Percentiles rank a stretch among this genome's conserved stretches.
phyloP scores from a whole-genome alignment of 2,888 invertebrate species.

The Thyatira batis region DNA sequence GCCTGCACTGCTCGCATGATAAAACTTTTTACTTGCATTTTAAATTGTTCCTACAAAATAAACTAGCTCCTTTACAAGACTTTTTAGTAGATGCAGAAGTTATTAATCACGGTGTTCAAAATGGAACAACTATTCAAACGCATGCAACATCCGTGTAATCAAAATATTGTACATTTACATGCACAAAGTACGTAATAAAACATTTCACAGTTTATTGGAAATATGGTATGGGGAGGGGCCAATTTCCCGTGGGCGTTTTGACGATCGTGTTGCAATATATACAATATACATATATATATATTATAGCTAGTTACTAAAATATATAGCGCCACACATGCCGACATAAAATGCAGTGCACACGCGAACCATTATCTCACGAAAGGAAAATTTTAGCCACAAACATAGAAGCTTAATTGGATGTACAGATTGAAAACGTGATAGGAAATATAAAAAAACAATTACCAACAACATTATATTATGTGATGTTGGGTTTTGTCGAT shows the following conservation, averaged over 20 bases:
- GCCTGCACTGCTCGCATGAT: neutral
- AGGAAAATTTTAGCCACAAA: conserved; percentile 15
- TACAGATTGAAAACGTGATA: conserved; percentile 7
- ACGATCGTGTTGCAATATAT: conserved; percentile 54
- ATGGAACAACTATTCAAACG: neutral
- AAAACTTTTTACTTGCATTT: neutral
- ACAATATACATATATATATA: conserved; percentile 24
- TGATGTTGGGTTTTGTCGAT: too few relatives aligned
- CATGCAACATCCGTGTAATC: neutral
- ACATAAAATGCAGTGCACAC: conserved; percentile 39
- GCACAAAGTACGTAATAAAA: conserved; percentile 14
- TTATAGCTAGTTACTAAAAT: conserved; percentile 26
- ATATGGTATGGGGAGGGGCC: conserved; percentile 36
- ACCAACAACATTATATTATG: neutral
- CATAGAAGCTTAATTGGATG: conserved; percentile 19
- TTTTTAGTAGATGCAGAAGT: neutral
- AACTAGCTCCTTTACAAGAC: neutral
- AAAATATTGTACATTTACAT: neutral
- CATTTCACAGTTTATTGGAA: conserved; percentile 28
- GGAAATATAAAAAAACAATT: conserved; percentile 1
- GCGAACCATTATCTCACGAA: conserved; percentile 50
- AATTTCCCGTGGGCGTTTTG: conserved; percentile 54
- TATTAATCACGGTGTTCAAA: neutral
- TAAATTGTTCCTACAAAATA: neutral
- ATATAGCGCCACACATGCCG: conserved; percentile 27